These are phyloP conservation scores for Mirounga angustirostris DNA, from an alignment of 2,113 vertebrate species.

Conservation along the genomic window DNA sequence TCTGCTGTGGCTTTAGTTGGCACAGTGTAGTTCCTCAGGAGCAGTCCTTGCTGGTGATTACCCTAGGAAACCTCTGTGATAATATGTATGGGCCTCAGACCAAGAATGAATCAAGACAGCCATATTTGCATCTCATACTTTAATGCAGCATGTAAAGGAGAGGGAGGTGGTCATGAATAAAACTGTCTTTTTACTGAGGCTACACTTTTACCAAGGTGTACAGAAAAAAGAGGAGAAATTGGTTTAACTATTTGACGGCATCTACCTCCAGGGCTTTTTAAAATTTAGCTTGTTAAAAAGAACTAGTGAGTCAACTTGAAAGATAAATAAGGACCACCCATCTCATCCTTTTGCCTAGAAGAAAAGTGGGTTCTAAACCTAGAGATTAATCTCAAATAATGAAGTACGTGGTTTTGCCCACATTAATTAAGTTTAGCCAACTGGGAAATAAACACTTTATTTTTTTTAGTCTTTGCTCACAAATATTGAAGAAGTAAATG, in stretches of 20 bases:
- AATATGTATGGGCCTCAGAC: neutral
- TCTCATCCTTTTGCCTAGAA: constrained; percentile 42
- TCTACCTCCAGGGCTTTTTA: constrained; percentile 44
- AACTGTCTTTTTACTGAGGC: neutral
- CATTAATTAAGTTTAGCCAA: neutral
- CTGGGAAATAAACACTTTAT: neutral
- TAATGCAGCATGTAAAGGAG: neutral
- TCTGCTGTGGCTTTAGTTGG: neutral
- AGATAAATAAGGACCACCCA: neutral
- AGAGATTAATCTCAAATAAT: neutral
- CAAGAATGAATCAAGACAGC: neutral
- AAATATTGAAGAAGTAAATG: neutral
- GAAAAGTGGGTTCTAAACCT: constrained; percentile 47
- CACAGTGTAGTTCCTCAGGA: neutral
- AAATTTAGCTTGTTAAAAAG: constrained; percentile 62
- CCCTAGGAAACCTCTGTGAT: neutral
- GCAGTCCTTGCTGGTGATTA: neutral
- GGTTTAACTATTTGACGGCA: neutral
- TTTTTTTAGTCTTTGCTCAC: constrained; percentile 44
- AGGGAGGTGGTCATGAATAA: neutral
- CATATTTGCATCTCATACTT: neutral
- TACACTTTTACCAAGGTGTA: neutral
- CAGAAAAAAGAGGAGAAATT: neutral
- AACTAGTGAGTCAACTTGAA: constrained; percentile 31
- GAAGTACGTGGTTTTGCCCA: neutral